Evolutionary conservation across 1,140 invertebrate species (phyloP), one percentile per base, ranked within the genome.

Genomic region (Potamilus streckersoni): DNA sequence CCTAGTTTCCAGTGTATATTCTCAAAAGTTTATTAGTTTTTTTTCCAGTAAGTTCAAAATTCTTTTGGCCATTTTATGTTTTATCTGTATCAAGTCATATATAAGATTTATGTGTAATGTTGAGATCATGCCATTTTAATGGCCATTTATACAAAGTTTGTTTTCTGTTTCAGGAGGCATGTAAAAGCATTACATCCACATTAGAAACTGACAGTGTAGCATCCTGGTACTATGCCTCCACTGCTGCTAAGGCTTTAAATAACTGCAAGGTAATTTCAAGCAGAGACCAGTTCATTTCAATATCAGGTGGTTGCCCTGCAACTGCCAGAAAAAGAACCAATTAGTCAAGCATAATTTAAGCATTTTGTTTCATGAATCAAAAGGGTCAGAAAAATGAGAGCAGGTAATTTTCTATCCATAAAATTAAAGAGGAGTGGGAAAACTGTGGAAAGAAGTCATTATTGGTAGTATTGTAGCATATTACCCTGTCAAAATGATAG

Each of bases 201-300:
- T 82, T 91, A 66, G 90, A 86, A 58, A 84, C 80, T 12, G 86
- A 88, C n/a, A 90, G 85, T 70, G 85, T 91, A 4, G 92, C 93
- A 80, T 90, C 90, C 27, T 83, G 92, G 56, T 93, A 91, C 85
- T 91, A 92, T 82, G 90, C 91, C 8, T 89, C 91, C 5, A 88
- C 87, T 27, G 90, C 91, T 15, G 92, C 91, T 85, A 91, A 91
- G 79, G 82, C 80, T 31, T 63, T 88, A 11, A 80, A 79, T 17
- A 86, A 76, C 31, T 93, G 92, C 79, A 85, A 89, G 80, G 83
- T 86, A 67, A 71, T 76, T 49, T 20, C 56, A 23, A 58, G 27
- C 49, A 6, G 31, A 11, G 20, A 60, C 63, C n/a, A 60, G 27
- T 31, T 27, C 17, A 57, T 19, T 27, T 74, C 49, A 56, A 6